Percentiles rank a stretch among this genome's conserved stretches.
Conservation (phyloP, 2,888 invertebrate species). For the Venustoraphidia nigricollis region DNA sequence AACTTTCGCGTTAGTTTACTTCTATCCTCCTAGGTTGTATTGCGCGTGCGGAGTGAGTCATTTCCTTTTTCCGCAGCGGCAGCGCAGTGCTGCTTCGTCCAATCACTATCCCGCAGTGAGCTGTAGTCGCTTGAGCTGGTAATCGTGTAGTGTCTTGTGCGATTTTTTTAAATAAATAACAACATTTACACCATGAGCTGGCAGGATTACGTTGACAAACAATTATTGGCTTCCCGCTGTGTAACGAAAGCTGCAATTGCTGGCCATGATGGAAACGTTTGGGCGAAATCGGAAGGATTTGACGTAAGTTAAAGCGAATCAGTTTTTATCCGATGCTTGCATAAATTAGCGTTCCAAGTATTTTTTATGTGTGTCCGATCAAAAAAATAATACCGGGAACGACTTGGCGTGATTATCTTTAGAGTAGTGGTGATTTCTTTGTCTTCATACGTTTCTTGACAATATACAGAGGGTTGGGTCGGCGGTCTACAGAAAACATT, state of each 20-base stretch:
- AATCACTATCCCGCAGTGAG: conserved; percentile 10
- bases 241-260: conserved; percentile 89
- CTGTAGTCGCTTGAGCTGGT: conserved; percentile 18
- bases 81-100: conserved; percentile 7
- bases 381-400: too few species aligned
- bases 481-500: too few species aligned
- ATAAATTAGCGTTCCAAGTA: too few species aligned
- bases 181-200: conserved; percentile 65
- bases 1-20: too few species aligned
- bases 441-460: too few species aligned
- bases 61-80: conserved; percentile 5
- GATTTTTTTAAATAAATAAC: conserved; percentile 17
- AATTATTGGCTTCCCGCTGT: conserved; percentile 88
- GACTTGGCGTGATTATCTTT: too few species aligned
- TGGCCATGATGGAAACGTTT: conserved; percentile 88
- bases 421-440: too few species aligned
- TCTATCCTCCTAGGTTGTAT: conserved; percentile 1
- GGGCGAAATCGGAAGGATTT: conserved; percentile 88
- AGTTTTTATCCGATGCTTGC: too few species aligned
- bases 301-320: conserved; percentile 54
- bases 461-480: too few species aligned
- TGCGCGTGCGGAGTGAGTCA: conserved; percentile 4
- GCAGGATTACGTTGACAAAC: conserved; percentile 97
- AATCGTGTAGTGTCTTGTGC: conserved; percentile 23
- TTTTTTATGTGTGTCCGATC: too few species aligned